phyloP scores from a whole-genome alignment of 2,797 vertebrate genomes.

The Clarias laeviceps region DNA sequence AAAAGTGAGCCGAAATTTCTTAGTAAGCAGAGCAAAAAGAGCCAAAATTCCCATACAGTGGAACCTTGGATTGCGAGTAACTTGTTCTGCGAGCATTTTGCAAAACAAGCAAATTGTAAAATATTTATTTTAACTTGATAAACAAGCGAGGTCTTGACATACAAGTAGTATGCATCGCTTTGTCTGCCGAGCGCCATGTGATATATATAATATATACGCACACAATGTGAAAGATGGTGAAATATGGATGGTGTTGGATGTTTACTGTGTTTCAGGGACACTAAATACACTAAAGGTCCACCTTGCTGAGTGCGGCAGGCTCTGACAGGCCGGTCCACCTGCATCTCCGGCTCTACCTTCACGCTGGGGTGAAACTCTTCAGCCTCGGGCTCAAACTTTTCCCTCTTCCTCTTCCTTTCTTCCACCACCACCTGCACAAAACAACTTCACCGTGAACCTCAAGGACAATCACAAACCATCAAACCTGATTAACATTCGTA shows the following conservation, averaged over 20 bases:
- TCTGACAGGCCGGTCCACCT: constrained; percentile 86
- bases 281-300: constrained; percentile 35
- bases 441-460: not conserved
- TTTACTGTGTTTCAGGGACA: not conserved
- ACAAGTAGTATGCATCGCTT: too few species aligned
- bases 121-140: too few species aligned
- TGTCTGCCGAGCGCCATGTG: too few species aligned
- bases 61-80: too few species aligned
- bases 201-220: not conserved
- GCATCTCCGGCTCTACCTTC: constrained; percentile 76
- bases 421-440: constrained; percentile 56
- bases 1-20: too few species aligned
- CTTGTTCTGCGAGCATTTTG: too few species aligned
- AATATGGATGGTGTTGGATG: not conserved
- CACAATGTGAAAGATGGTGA: too few species aligned
- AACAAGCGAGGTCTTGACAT: too few species aligned
- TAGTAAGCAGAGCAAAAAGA: too few species aligned
- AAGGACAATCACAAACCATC: not conserved
- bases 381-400: constrained; percentile 83
- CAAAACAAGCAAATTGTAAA: too few species aligned
- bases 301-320: constrained; percentile 93
- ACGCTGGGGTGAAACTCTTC: constrained; percentile 78
- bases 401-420: constrained; percentile 90
- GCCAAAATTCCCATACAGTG: too few species aligned
- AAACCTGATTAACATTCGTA: not conserved